Base-by-base conservation (phyloP, 2,113 vertebrate genomes). In the Passer montanus region DNA sequence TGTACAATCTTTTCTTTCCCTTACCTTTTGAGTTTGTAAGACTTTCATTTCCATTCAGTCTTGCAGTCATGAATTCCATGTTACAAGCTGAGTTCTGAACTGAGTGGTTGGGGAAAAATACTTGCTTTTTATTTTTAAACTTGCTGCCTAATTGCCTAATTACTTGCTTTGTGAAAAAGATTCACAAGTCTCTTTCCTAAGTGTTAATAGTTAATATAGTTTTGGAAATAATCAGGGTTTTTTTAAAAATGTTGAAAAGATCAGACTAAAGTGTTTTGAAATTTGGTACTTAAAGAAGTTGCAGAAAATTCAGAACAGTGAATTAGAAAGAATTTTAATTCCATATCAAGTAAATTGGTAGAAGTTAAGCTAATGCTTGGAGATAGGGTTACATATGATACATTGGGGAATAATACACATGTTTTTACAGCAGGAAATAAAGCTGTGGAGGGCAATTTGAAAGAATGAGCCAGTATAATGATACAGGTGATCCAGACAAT, bases 61-160 rank as follows among this genome's bases (percentile, higher is more conserved):
- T 63, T 85, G 9, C 39, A 84, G 28, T 46, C 0, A 0, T 50
- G 35, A 87, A 16, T 70, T 91, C 39, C 27, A 7, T 0, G 0
- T 75, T 75, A 46, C 21, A 59, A 87, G 18, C 18, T 0, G 6
- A 84, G 17, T 66, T 95, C 27, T 69, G 60, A 86, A 30, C 33
- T 83, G 58, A 86, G 13, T 46, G 17, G 7, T 20, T 60, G 31
- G 63, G 31, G 18, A 28, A 74, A 52, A 87, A 46, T 31, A n/a
- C 31, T 75, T 84, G 35, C 24, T 66, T 76, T 90, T 81, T 15
- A 72, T 66, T 81, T 73, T 63, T 79, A 37, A 69, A 31, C 44
- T 80, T 80, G 27, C 31, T 82, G 13, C 14, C 35, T 60, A 17
- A 12, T 55, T 43, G 47, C 30, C 39, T 64, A 15, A 11, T 55